Percentiles rank a stretch among this genome's conserved stretches.
phyloP scores from a whole-genome alignment of 92 coral and sea anemone species.

The Zoanthus sansibaricus region DNA sequence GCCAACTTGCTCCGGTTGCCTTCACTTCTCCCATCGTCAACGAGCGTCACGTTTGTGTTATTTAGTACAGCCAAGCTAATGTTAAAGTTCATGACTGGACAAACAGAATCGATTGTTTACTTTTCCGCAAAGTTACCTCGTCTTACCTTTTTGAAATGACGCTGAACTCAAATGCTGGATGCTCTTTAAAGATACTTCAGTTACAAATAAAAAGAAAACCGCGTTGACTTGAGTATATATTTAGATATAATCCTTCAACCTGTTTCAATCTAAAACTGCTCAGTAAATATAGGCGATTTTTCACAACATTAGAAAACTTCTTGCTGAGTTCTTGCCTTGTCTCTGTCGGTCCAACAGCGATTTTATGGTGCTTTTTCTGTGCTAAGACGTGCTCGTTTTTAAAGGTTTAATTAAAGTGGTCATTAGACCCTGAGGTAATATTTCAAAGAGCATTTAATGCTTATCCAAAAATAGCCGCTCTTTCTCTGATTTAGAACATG shows the following conservation, averaged over 20 bases:
- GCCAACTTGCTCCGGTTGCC: neutral
- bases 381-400: constrained; percentile 1
- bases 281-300: neutral
- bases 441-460: constrained; percentile 4
- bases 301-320: constrained; percentile 11
- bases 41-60: neutral
- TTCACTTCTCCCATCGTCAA: neutral
- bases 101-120: neutral
- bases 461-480: constrained; percentile 4
- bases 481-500: neutral
- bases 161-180: neutral
- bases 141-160: neutral
- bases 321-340: constrained; percentile 9
- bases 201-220: neutral
- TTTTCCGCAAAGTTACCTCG: neutral
- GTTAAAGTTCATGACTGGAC: neutral
- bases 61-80: neutral
- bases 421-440: constrained; percentile 9
- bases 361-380: constrained; percentile 2
- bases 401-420: neutral
- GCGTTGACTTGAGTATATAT: neutral
- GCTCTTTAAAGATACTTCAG: neutral
- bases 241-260: neutral
- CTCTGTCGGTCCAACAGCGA: constrained; percentile 21
- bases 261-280: constrained; percentile 12